Evolutionary conservation across 2,113 vertebrate genomes (phyloP), one percentile per base, ranked within the genome.

Genomic region (Epinephelus fuscoguttatus): DNA sequence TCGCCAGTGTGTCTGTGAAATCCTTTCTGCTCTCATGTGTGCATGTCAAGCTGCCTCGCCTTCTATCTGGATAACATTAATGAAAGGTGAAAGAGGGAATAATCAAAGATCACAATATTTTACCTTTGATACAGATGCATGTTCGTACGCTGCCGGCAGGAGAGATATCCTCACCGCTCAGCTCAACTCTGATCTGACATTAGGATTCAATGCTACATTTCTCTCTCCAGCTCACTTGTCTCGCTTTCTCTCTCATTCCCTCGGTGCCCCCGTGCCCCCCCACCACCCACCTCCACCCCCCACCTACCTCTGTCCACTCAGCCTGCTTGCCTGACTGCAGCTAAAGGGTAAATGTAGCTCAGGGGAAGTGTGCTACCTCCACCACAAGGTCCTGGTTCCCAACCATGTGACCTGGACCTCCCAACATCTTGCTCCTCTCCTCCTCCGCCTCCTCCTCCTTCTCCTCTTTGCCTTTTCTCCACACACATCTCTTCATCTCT

Each of bases 41-140:
- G 80, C 81, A 56, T 85, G 87, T 88, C 67, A 68, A 68, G 81
- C 85, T 71, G 81, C 84, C 73, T 64, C 21, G 49, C 75, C 70
- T 82, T 86, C 73, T 80, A 89, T 91, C 83, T 74, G 86, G 87
- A 73, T 93, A 92, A 94, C 93, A 90, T 91, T 93, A 93, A 94
- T 94, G 87, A 93, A 92, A 94, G 78, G 87, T 92, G 93, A 94
- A 91, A 90, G 86, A 84, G 84, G 82, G 87, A 93, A 91, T 93
- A 92, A 94, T 95, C 89, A 92, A 89, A 94, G 89, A 93, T 95
- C 92, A 87, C 91, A 93, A 91, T 94, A 90, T 92, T 94, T 94
- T 87, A 91, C 81, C 86, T 81, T 81, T 74, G 87, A 88, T 87
- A 87, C 81, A 73, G 86, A 92, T 89, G 88, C 86, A 74, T 86